A percentile compares a stretch with the other conserved stretches of the same genome.
Conservation (phyloP, 2,888 invertebrate species). For the Pyrochroa serraticornis region DNA sequence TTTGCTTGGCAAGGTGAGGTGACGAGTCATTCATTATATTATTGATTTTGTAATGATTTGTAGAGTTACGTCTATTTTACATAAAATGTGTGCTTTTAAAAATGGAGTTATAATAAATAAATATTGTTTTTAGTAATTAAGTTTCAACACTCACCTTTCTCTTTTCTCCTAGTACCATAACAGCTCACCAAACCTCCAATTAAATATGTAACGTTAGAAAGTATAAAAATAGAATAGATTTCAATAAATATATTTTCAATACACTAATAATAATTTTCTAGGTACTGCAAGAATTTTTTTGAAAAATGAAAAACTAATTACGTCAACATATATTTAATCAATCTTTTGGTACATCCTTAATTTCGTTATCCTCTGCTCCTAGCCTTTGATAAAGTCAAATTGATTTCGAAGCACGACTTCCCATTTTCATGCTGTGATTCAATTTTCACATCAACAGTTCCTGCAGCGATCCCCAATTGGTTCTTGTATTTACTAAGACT, state of each 20-base stretch:
- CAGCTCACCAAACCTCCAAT: no score
- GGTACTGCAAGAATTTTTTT: no score
- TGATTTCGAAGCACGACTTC: constrained; percentile 41
- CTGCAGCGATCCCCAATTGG: constrained; percentile 56
- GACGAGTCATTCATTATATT: constrained; percentile 46
- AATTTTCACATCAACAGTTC: constrained; percentile 52
- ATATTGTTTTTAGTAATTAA: constrained; percentile 52
- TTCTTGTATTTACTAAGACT: constrained; percentile 57
- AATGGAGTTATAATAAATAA: constrained; percentile 52
- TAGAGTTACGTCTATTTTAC: constrained; percentile 52
- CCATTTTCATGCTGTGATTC: constrained; percentile 58
- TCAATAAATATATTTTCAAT: no score
- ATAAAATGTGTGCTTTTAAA: constrained; percentile 55
- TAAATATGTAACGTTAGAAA: no score
- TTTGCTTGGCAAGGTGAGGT: constrained; percentile 51
- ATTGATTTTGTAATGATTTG: constrained; percentile 48
- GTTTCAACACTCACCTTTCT: no score
- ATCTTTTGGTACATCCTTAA: not conserved
- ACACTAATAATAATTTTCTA: no score
- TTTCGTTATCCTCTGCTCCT: constrained; percentile 15
- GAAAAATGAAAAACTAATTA: no score
- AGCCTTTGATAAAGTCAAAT: constrained; percentile 25
- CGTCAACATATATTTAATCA: no score
- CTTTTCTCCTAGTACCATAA: no score
- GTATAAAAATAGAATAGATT: no score